Base-by-base conservation (phyloP, 2,797 vertebrate genomes). In the Coreius guichenoti region DNA sequence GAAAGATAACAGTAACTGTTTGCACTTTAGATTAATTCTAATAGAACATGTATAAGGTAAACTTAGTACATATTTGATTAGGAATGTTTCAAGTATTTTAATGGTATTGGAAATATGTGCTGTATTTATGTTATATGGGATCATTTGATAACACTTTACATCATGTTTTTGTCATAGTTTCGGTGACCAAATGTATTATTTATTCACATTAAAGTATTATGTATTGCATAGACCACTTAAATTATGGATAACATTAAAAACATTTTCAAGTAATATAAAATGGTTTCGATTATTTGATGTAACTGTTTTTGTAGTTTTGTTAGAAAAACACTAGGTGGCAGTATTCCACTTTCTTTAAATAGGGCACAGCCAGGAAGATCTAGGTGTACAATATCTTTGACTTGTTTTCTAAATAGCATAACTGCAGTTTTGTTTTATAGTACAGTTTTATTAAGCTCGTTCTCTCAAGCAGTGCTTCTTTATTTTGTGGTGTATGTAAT, bases 11-110 rank as follows among this genome's bases (percentile, higher is more conserved):
- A 43, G 76, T 89, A 88, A 82, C 81, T 92, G 76, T 85, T 89
- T 95, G 95, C 94, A 96, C 95, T 95, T 95, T 95, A 93, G 92
- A 93, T 33, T 56, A 86, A 89, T 92, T 93, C 90, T 93, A 92
- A 89, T 91, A 91, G 86, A 92, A 90, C 83, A 23, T 91, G 87
- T 91, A 85, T 85, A 85, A 88, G 70, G 43, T 86, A 86, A 91
- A 89, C 84, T 87, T 88, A 56, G 89, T 90, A 91, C 90, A 85
- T 93, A 92, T 89, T 91, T 79, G 89, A 91, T 92, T 92, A 92
- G 90, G 78, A 89, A 87, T 83, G 90, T 92, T 92, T 87, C 76
- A 92, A 91, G 87, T 87, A 81, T 91, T 89, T 84, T 92, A 92
- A 83, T 93, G 91, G 88, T 86, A 80, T 91, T 92, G 86, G 88